A percentile compares a stretch with the other conserved stretches of the same genome.
phyloP scores from a whole-genome alignment of 2,888 invertebrate species.

The Gandaritis pyraliata region DNA sequence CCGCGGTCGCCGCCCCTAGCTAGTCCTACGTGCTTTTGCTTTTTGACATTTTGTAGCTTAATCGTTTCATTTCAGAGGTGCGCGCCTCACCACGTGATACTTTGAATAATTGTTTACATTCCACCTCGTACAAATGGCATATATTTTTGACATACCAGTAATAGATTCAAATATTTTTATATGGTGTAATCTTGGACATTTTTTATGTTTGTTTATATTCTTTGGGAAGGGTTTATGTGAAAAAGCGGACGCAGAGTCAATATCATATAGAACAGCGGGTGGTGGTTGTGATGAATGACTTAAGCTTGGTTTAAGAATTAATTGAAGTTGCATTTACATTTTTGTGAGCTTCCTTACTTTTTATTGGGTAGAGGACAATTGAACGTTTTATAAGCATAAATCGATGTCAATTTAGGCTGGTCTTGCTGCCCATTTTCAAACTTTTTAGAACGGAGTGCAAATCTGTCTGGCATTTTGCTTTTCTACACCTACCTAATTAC shows the following conservation, averaged over 20 bases:
- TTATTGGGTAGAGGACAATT: constrained; percentile 39
- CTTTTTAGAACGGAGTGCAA: background rate
- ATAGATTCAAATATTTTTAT: constrained; percentile 41
- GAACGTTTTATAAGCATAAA: background rate
- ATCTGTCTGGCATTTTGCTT: constrained; percentile 21
- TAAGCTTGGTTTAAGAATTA: constrained; percentile 57
- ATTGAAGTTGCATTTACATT: constrained; percentile 51
- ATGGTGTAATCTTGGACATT: constrained; percentile 42
- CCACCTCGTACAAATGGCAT: constrained; percentile 43
- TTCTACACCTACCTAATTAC: constrained; percentile 50
- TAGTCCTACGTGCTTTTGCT: constrained; percentile 82
- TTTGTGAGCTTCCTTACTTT: constrained; percentile 37
- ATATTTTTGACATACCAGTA: constrained; percentile 39
- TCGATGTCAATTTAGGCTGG: background rate
- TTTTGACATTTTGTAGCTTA: constrained; percentile 84
- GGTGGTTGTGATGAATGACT: constrained; percentile 63
- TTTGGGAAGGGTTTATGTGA: constrained; percentile 56
- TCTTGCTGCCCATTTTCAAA: background rate
- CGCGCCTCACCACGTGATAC: constrained; percentile 67
- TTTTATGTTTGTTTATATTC: constrained; percentile 51
- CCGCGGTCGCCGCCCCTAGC: constrained; percentile 83
- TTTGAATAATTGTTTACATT: constrained; percentile 53
- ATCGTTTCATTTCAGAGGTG: constrained; percentile 77
- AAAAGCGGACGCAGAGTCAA: constrained; percentile 57
- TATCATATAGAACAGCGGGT: constrained; percentile 65